Base-by-base conservation (phyloP, 64 coral and sea anemone genomes). In the Pocillopora verrucosa region DNA sequence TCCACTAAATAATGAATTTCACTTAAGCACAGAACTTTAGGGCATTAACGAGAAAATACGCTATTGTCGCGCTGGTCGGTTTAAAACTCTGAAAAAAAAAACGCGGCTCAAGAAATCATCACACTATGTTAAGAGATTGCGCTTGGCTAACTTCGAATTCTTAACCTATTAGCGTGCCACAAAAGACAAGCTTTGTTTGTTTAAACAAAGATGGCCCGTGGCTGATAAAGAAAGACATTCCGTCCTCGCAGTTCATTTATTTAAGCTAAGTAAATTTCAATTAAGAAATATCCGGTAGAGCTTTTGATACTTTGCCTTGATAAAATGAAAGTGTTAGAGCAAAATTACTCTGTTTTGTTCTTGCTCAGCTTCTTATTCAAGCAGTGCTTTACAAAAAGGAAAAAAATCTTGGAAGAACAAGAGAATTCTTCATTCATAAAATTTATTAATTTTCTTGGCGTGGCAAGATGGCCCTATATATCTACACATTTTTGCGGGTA, bases 181-280 rank as follows among this genome's bases (percentile, higher is more conserved):
- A 94, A 94, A 94, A 86, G 77, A 65, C 78, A 74, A 58, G 59
- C 80, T 86, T 91, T 94, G 89, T 94, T 94, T 94, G 76, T 94
- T 94, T 91, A 87, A 75, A 93, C 87, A 93, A 89, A 93, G 88
- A 93, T 70, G 58, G 65, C 81, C 81, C 75, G 84, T 73, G 78
- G 61, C 86, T 91, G 80, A 90, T 87, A 87, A 87, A 94, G 83
- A 94, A 91, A 84, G 85, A 69, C 78, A 76, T 94, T 85, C 82
- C 75, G 78, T 72, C 72, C 86, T 94, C 80, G 79, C 89, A 94
- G 88, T 94, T 85, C 87, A 94, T 94, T 94, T 94, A 91, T 91
- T 91, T 91, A 78, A 74, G 93, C 76, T 90, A 94, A 94, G 89
- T 82, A 87, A 94, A 94, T 94, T 94, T 83, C 89, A 94, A 94